phyloP scores from a whole-genome alignment of 2,113 vertebrate species.

The Lepus europaeus region DNA sequence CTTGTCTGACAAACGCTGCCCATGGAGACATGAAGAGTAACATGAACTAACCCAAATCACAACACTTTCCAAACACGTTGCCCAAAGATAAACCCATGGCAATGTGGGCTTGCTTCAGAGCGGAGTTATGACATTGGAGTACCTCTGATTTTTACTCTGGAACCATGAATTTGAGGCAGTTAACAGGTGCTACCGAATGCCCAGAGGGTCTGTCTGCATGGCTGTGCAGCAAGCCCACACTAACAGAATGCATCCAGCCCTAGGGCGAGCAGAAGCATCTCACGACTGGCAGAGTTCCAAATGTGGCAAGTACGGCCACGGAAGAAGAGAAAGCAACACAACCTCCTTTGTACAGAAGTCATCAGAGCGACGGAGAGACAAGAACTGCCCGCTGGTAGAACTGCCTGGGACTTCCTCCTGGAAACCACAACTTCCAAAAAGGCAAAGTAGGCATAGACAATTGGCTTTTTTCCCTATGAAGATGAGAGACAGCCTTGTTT shows the following conservation, averaged over 20 bases:
- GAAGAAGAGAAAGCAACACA: not conserved
- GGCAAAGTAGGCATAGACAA: not conserved
- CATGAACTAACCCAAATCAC: not conserved
- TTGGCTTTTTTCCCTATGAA: not conserved
- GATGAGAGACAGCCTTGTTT: not conserved
- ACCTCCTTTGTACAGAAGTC: not conserved
- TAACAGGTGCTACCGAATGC: not conserved
- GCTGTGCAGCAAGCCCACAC: not conserved
- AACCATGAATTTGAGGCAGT: not conserved
- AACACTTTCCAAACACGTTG: conserved; percentile 10
- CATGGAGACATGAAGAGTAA: not conserved
- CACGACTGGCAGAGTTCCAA: not conserved
- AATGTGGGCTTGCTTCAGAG: not conserved
- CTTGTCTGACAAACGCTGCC: conserved; percentile 54
- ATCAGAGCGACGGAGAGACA: not conserved
- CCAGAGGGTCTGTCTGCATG: rapidly evolving
- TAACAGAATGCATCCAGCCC: rapidly evolving
- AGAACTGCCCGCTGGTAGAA: not conserved
- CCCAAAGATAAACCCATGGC: not conserved
- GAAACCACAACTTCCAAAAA: not conserved
- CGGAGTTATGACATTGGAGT: not conserved
- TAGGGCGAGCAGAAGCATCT: rapidly evolving
- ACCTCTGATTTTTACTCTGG: not conserved
- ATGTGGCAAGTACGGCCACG: rapidly evolving
- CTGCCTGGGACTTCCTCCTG: not conserved